Evolutionary conservation across 2,888 invertebrate genomes (phyloP).

Genomic region (Bursaphelenchus okinawaensis): DNA sequence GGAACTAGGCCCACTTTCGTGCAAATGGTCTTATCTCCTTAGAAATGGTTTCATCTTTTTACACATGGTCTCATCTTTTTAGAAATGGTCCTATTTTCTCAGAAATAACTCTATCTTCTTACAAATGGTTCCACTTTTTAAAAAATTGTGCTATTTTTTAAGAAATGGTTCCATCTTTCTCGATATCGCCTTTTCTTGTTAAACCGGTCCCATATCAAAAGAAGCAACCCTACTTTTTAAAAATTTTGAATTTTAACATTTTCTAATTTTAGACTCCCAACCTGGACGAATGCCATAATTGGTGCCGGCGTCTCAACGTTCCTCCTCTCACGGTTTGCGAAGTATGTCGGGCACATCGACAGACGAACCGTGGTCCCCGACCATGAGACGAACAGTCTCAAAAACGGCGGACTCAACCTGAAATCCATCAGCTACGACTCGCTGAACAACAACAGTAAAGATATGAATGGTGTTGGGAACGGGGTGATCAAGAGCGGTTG

Average conservation of each 20-base stretch:
- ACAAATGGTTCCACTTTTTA: no score
- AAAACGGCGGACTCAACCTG: neutral
- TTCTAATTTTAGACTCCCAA: constrained; percentile 9
- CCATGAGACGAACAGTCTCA: neutral
- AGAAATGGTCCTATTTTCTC: no score
- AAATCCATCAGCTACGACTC: neutral
- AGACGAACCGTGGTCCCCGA: constrained; percentile 13
- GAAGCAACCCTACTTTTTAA: no score
- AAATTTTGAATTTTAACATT: neutral
- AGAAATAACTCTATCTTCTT: no score
- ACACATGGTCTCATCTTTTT: no score
- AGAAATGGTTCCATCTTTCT: no score
- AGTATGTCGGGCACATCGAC: constrained; percentile 68
- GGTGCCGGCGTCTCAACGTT: constrained; percentile 71
- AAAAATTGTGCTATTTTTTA: no score
- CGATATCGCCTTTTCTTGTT: no score
- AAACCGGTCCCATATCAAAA: no score
- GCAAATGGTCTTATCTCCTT: no score
- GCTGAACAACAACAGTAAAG: neutral
- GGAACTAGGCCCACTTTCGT: constrained; percentile 59
- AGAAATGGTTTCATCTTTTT: no score
- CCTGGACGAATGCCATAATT: constrained; percentile 58
- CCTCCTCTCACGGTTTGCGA: constrained; percentile 66
- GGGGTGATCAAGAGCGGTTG: neutral
- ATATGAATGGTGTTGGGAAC: no score